These are phyloP conservation scores for Ennomos quercinarius DNA, from an alignment of 2,888 invertebrate species.

Conservation along the genomic window DNA sequence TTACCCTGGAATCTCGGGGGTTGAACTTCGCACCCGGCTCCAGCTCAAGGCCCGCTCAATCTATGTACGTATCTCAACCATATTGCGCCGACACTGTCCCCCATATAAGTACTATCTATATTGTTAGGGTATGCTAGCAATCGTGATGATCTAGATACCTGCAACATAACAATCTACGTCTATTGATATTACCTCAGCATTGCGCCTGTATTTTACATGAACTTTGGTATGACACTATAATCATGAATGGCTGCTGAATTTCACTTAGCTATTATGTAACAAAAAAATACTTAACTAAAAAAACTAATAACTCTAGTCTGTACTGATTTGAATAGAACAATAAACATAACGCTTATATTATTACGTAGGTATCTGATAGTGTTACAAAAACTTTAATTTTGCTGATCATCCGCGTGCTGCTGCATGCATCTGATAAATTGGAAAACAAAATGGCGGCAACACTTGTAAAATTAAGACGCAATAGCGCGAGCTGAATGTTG, in stretches of 20 bases:
- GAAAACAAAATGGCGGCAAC: conserved; percentile 76
- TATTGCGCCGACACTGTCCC: conserved; percentile 79
- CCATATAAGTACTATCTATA: conserved; percentile 71
- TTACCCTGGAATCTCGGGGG: conserved; percentile 74
- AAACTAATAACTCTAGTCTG: not conserved
- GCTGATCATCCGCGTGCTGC: conserved; percentile 49
- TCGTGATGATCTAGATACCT: conserved; percentile 61
- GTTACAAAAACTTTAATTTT: conserved; percentile 35
- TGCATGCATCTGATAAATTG: conserved; percentile 66
- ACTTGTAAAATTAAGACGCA: conserved; percentile 77
- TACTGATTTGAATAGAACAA: not conserved
- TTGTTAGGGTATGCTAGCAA: conserved; percentile 55
- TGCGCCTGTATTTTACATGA: conserved; percentile 48
- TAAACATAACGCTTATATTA: conserved; percentile 4
- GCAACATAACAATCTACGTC: conserved; percentile 60
- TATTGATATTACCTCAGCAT: conserved; percentile 51
- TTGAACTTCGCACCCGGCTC: conserved; percentile 67
- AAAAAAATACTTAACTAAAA: not conserved
- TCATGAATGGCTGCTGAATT: conserved; percentile 1
- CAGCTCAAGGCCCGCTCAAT: conserved; percentile 75
- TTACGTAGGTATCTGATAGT: conserved; percentile 15
- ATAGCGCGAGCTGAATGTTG: conserved; percentile 70
- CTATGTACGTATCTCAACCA: conserved; percentile 84
- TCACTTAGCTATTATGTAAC: conserved; percentile 34
- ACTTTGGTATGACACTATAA: conserved; percentile 49